These are phyloP conservation scores for Gandaritis pyraliata DNA, from an alignment of 2,888 invertebrate genomes.

Conservation along the genomic window DNA sequence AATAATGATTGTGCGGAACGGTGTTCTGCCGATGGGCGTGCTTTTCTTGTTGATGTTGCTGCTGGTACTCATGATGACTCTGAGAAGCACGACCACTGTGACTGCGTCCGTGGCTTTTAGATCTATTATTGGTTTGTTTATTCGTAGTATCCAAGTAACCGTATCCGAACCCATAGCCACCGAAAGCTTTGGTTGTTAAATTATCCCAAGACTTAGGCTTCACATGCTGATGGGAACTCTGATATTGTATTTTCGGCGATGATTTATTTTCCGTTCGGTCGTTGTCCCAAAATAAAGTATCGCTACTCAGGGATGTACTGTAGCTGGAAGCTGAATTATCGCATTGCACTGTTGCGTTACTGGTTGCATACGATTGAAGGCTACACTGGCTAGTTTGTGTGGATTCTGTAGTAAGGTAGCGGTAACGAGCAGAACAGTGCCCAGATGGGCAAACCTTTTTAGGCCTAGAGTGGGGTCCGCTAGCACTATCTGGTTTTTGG, in stretches of 20 bases:
- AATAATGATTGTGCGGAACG: constrained; percentile 70
- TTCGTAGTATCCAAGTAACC: constrained; percentile 89
- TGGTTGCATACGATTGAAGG: constrained; percentile 92
- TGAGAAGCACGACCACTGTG: constrained; percentile 85
- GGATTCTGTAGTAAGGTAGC: constrained; percentile 87
- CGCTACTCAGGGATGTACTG: constrained; percentile 93
- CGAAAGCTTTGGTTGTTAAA: constrained; percentile 92
- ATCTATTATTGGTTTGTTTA: constrained; percentile 69
- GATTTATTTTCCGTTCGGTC: constrained; percentile 73
- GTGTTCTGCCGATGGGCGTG: constrained; percentile 77
- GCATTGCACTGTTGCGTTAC: constrained; percentile 86
- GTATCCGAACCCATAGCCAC: constrained; percentile 94
- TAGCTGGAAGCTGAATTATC: constrained; percentile 92
- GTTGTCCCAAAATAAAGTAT: constrained; percentile 93
- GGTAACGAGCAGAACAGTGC: constrained; percentile 76
- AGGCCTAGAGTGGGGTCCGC: constrained; percentile 74
- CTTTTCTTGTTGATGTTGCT: constrained; percentile 70
- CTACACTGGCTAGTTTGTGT: constrained; percentile 91
- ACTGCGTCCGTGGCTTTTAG: constrained; percentile 80
- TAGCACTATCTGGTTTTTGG: constrained; percentile 66
- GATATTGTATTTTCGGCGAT: constrained; percentile 79
- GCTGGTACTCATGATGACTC: constrained; percentile 79
- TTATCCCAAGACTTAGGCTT: constrained; percentile 97
- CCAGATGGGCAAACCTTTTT: constrained; percentile 74
- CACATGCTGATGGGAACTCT: constrained; percentile 73